Evolutionary conservation across 2,797 vertebrate genomes (phyloP).

Genomic region (Fundulus diaphanus): DNA sequence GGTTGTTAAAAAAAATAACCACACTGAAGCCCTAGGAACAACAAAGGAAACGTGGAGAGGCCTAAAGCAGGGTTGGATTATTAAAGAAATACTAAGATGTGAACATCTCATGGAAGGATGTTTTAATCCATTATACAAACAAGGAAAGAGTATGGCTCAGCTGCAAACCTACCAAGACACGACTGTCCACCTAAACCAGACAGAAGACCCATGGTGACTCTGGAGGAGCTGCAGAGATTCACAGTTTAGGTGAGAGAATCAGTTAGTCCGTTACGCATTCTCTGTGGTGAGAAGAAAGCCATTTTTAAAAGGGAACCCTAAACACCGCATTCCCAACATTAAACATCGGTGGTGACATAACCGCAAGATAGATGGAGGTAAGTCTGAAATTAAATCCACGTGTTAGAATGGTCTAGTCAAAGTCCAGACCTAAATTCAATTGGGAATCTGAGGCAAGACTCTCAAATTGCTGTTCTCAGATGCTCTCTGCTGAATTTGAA

Average conservation of each 20-base stretch:
- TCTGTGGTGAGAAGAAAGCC: neutral
- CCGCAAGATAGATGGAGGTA: neutral
- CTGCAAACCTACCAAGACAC: too few species aligned
- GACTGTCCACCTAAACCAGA: neutral
- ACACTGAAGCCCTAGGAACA: neutral
- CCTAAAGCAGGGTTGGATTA: neutral
- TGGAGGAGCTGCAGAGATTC: slow-evolving; percentile 1
- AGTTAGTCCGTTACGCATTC: neutral
- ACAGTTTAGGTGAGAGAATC: neutral
- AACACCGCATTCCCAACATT: neutral
- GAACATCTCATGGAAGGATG: neutral
- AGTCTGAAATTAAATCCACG: neutral
- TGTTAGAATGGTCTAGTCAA: neutral
- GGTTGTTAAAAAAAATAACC: neutral
- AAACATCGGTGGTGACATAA: neutral
- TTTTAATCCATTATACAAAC: neutral
- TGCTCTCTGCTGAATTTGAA: neutral
- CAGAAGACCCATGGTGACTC: neutral
- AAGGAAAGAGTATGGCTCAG: neutral
- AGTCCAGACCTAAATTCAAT: neutral
- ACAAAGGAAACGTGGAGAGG: neutral
- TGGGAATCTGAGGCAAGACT: neutral
- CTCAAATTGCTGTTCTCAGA: neutral
- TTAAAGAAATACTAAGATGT: neutral
- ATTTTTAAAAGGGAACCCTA: neutral